Evolutionary conservation across 1,140 invertebrate genomes (phyloP).

Genomic region (Drosophila subobscura): DNA sequence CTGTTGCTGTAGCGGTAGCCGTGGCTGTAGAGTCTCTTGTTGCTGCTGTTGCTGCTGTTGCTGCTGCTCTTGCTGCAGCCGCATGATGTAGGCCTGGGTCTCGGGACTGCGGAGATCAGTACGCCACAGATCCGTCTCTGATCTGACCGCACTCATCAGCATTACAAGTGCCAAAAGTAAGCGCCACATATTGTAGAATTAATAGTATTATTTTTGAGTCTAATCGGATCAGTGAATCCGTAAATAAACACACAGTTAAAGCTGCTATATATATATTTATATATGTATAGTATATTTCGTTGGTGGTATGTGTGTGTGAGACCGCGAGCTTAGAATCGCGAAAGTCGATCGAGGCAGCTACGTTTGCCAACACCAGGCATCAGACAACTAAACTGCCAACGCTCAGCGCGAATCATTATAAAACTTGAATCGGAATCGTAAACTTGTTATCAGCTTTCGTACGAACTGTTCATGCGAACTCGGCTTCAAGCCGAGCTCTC

Average conservation of each 20-base stretch:
- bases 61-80: conserved; percentile 1
- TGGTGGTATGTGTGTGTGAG: conserved; percentile 1
- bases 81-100: conserved; percentile 13
- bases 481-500: conserved; percentile 4
- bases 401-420: conserved; percentile 48
- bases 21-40: not conserved
- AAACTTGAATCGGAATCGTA: conserved; percentile 53
- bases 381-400: conserved; percentile 40
- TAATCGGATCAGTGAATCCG: conserved; percentile 22
- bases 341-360: conserved; percentile 10
- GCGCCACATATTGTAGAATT: conserved; percentile 44
- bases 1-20: not conserved
- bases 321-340: not conserved
- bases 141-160: conserved; percentile 28
- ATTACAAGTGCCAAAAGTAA: conserved; percentile 39
- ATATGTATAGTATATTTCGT: conserved; percentile 9
- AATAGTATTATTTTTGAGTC: conserved; percentile 39
- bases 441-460: conserved; percentile 60
- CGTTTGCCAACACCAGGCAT: conserved; percentile 15
- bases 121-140: conserved; percentile 24
- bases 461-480: conserved; percentile 1
- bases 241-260: conserved; percentile 22
- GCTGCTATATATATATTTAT: conserved; percentile 22
- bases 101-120: conserved; percentile 33
- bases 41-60: conserved; percentile 1